A percentile compares a stretch with the other conserved stretches of the same genome.
phyloP scores from a whole-genome alignment of 2,888 invertebrate species.

The Anarsia innoxiella region DNA sequence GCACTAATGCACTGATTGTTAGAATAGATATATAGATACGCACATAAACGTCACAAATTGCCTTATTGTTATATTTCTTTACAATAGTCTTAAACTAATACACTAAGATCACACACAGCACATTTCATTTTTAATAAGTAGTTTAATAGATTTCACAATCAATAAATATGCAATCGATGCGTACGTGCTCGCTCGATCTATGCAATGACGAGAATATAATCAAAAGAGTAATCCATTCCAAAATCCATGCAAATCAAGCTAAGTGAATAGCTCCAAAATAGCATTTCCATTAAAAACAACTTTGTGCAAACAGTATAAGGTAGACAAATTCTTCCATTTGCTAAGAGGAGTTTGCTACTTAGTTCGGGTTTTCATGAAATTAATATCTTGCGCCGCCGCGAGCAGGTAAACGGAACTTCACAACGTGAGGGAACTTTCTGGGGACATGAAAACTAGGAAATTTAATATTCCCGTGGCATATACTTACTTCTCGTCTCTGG shows the following conservation, averaged over 20 bases:
- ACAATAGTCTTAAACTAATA: too few relatives aligned
- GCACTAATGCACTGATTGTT: too few relatives aligned
- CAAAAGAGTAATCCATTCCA: too few relatives aligned
- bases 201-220: too few relatives aligned
- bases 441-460: constrained; percentile 54
- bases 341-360: constrained; percentile 36
- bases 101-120: too few relatives aligned
- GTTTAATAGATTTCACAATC: too few relatives aligned
- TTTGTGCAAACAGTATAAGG: constrained; percentile 24
- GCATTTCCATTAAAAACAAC: constrained; percentile 19
- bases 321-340: constrained; percentile 37
- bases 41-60: too few relatives aligned
- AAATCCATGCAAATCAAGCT: background rate
- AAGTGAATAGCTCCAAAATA: background rate
- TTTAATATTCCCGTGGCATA: constrained; percentile 52
- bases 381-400: constrained; percentile 46
- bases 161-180: too few relatives aligned
- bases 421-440: constrained; percentile 47
- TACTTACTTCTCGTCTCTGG: constrained; percentile 16
- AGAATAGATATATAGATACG: too few relatives aligned
- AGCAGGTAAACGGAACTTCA: constrained; percentile 54
- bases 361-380: constrained; percentile 50
- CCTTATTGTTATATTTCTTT: too few relatives aligned
- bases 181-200: too few relatives aligned
- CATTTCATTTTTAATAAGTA: too few relatives aligned